A percentile compares a stretch with the other conserved stretches of the same genome.
phyloP scores from a whole-genome alignment of 2,113 vertebrate genomes.

The Eulemur macaco region DNA sequence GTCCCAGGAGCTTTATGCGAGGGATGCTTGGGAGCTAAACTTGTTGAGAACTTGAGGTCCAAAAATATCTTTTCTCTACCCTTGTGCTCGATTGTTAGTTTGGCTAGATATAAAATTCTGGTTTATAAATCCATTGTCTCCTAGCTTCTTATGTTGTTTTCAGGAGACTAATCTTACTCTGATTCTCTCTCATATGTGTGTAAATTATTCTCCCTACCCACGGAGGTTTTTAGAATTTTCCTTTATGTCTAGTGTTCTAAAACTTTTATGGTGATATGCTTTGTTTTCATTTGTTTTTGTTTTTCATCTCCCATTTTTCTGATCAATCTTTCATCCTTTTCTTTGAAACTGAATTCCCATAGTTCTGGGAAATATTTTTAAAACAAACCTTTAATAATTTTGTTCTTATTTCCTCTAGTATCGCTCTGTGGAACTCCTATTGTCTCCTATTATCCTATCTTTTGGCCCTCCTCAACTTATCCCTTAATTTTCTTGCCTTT shows the following conservation, averaged over 20 bases:
- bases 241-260: not conserved
- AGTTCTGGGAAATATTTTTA: not conserved
- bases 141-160: not conserved
- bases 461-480: not conserved
- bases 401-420: not conserved
- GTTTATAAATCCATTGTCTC: not conserved
- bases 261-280: not conserved
- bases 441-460: not conserved
- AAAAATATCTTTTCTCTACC: not conserved
- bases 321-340: not conserved
- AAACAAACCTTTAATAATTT: not conserved
- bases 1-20: not conserved
- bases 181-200: not conserved
- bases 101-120: not conserved
- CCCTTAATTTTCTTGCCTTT: not conserved
- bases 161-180: not conserved
- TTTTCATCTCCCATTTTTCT: not conserved
- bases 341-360: not conserved
- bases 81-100: not conserved
- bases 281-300: not conserved
- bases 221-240: not conserved
- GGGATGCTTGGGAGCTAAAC: not conserved
- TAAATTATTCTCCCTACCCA: not conserved
- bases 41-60: not conserved
- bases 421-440: not conserved